phyloP scores from a whole-genome alignment of 2,888 invertebrate genomes.

The Lochmaea crataegi region DNA sequence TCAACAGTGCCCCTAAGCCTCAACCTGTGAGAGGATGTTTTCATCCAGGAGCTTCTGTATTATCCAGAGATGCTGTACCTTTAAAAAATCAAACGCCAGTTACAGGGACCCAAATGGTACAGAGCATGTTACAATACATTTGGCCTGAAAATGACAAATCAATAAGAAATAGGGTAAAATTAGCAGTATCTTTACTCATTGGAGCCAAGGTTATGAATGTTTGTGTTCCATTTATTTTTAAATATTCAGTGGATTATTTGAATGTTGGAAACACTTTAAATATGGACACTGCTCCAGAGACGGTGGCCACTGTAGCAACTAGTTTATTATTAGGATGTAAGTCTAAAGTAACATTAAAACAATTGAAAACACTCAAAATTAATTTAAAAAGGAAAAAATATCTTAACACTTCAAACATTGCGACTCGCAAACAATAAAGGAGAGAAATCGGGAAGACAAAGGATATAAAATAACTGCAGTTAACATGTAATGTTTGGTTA shows the following conservation, averaged over 20 bases:
- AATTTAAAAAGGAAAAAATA: background rate
- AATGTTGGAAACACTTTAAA: constrained; percentile 76
- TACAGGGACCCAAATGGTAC: constrained; percentile 82
- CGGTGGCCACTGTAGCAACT: constrained; percentile 81
- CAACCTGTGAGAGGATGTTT: constrained; percentile 83
- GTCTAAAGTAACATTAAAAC: constrained; percentile 57
- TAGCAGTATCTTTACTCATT: constrained; percentile 83
- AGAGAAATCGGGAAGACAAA: no score
- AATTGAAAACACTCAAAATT: background rate
- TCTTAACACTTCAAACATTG: no score
- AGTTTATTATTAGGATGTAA: constrained; percentile 90
- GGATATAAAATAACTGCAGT: no score
- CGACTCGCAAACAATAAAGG: no score
- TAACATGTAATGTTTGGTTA: no score
- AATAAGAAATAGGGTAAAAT: constrained; percentile 80
- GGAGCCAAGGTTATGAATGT: constrained; percentile 91
- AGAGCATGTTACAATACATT: constrained; percentile 89
- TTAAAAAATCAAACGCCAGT: constrained; percentile 70
- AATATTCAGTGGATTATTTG: constrained; percentile 90
- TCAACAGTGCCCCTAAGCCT: constrained; percentile 59
- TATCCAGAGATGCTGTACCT: constrained; percentile 69
- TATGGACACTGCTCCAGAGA: constrained; percentile 83
- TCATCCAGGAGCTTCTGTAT: constrained; percentile 84
- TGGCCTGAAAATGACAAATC: constrained; percentile 93
- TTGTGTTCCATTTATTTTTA: constrained; percentile 95